phyloP scores from a whole-genome alignment of 2,888 invertebrate species.

The Spodoptera littoralis region DNA sequence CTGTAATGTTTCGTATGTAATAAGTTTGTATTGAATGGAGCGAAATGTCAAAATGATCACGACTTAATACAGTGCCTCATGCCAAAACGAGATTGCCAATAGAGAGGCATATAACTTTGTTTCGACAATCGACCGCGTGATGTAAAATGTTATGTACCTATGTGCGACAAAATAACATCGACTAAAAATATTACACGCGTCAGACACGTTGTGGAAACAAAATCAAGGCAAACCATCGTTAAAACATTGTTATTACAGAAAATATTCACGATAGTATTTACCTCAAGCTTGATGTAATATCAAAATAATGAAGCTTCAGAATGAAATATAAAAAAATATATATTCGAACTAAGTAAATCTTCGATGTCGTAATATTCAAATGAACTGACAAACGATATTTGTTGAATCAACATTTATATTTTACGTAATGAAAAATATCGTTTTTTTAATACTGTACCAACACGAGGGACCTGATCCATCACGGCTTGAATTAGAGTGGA shows the following conservation, averaged over 20 bases:
- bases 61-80: too few species aligned
- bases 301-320: conserved; percentile 32
- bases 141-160: too few species aligned
- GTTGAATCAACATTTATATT: conserved; percentile 19
- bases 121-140: too few species aligned
- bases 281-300: conserved; percentile 13
- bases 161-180: too few species aligned
- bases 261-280: neutral
- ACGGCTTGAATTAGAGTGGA: conserved; percentile 6
- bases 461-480: conserved; percentile 2
- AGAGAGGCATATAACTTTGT: too few species aligned
- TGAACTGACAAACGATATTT: conserved; percentile 10
- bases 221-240: too few species aligned
- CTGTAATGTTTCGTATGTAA: too few species aligned
- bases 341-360: conserved; percentile 12
- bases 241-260: neutral
- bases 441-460: conserved; percentile 35
- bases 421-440: conserved; percentile 16
- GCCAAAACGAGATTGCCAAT: too few species aligned
- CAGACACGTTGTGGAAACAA: too few species aligned
- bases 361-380: conserved; percentile 22
- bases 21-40: too few species aligned
- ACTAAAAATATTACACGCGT: too few species aligned
- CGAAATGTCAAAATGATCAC: too few species aligned
- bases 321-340: conserved; percentile 4